Percentiles rank a stretch among this genome's conserved stretches.
Conservation (phyloP, 2,888 invertebrate genomes). For the Eilema caniola region DNA sequence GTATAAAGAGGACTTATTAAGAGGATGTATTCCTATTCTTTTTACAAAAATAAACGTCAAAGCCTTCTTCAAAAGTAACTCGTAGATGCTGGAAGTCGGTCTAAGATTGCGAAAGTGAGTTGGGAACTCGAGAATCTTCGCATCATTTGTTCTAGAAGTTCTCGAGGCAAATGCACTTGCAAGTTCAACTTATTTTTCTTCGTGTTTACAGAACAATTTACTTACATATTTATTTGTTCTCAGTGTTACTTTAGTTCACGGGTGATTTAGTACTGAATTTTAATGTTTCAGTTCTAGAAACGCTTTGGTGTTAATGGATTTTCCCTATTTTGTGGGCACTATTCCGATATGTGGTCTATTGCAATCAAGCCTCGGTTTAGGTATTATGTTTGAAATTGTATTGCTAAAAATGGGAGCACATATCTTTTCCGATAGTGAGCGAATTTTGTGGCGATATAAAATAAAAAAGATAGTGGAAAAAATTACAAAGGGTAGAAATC, state of each 20-base stretch:
- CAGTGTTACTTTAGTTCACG: background rate
- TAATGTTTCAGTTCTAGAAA: background rate
- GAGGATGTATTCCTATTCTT: no score
- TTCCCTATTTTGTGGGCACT: background rate
- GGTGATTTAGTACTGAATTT: background rate
- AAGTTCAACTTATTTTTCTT: slow-evolving; percentile 37
- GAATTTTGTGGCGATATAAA: no score
- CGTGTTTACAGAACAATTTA: slow-evolving; percentile 27
- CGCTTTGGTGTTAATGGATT: background rate
- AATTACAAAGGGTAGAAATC: no score
- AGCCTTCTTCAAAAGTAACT: slow-evolving; percentile 38
- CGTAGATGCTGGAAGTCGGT: slow-evolving; percentile 34
- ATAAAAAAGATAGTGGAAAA: no score
- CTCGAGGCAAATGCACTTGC: slow-evolving; percentile 48
- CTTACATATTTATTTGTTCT: slow-evolving; percentile 20
- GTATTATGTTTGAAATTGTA: background rate
- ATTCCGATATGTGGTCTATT: background rate
- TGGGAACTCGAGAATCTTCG: slow-evolving; percentile 38
- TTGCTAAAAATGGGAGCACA: background rate
- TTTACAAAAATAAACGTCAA: slow-evolving; percentile 10
- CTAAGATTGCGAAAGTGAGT: slow-evolving; percentile 31
- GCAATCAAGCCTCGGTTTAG: background rate
- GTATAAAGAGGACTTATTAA: no score
- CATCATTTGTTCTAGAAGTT: slow-evolving; percentile 50
- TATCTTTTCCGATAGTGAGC: background rate